Evolutionary conservation across 53 echinoderm and acorn worm genomes (phyloP).

Genomic region (Zoroaster sp.): DNA sequence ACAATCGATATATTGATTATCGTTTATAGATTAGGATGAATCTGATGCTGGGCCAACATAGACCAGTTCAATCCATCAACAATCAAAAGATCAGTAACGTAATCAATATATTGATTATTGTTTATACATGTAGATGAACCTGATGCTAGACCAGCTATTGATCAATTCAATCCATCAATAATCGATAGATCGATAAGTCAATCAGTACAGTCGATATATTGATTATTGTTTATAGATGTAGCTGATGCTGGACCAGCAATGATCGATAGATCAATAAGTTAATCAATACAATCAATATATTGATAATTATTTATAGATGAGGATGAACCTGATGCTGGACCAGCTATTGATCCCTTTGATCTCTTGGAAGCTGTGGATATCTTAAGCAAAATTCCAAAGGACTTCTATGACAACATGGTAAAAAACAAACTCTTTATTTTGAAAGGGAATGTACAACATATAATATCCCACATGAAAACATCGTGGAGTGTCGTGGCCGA

Average conservation of each 20-base stretch:
- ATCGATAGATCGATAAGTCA: neutral
- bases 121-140: neutral
- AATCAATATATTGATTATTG: neutral
- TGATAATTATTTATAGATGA: slow-evolving; percentile 55
- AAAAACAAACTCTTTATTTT: neutral
- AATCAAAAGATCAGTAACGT: neutral
- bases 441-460: no score
- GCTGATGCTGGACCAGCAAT: neutral
- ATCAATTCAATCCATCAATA: neutral
- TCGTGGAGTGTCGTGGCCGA: no score
- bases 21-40: neutral
- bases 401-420: slow-evolving; percentile 95
- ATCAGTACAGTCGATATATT: neutral
- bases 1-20: neutral
- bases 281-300: neutral
- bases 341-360: slow-evolving; percentile 84
- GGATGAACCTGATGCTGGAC: slow-evolving; percentile 63
- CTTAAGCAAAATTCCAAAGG: slow-evolving; percentile 85
- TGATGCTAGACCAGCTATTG: neutral
- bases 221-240: neutral
- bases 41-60: neutral
- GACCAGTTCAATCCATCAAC: neutral
- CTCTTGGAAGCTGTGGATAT: slow-evolving; percentile 82
- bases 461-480: no score
- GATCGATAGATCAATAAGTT: neutral